phyloP scores from a whole-genome alignment of 1,140 invertebrate genomes.

The Hestina assimilis region DNA sequence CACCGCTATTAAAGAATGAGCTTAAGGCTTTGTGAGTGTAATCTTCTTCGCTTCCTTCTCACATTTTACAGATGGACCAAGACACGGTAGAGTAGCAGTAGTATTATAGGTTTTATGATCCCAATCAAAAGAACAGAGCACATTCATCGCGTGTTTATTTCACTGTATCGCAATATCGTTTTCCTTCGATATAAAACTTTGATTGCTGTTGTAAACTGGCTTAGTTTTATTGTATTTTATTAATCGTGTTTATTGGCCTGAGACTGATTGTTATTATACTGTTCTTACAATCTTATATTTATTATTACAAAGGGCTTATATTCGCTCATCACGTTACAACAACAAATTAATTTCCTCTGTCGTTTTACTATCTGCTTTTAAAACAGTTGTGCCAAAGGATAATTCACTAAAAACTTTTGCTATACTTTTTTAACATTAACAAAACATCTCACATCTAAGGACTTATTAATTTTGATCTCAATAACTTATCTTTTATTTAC shows the following conservation, averaged over 20 bases:
- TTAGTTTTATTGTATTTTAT: conserved; percentile 33
- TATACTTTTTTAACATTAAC: no score
- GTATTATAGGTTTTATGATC: conserved; percentile 22
- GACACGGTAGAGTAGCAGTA: conserved; percentile 59
- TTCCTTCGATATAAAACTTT: conserved; percentile 23
- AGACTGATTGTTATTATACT: conserved; percentile 58
- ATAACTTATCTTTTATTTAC: background rate
- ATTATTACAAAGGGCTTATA: background rate
- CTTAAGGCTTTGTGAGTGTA: conserved; percentile 10
- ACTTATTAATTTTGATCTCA: no score
- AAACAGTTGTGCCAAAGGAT: conserved; percentile 28
- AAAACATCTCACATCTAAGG: no score
- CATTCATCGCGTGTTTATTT: conserved; percentile 20
- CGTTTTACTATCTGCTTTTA: background rate
- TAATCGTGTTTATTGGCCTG: conserved; percentile 49
- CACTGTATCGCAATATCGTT: conserved; percentile 16
- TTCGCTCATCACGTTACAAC: background rate
- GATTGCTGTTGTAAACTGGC: conserved; percentile 31
- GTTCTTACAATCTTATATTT: conserved; percentile 13
- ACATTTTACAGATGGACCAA: conserved; percentile 66
- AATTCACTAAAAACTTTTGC: no score
- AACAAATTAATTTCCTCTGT: background rate
- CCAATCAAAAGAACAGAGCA: conserved; percentile 5
- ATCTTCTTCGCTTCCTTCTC: conserved; percentile 36
- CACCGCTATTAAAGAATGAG: conserved; percentile 9